Evolutionary conservation across 2,888 invertebrate genomes (phyloP), one percentile per base, ranked within the genome.

Genomic region (Nysson spinosus): DNA sequence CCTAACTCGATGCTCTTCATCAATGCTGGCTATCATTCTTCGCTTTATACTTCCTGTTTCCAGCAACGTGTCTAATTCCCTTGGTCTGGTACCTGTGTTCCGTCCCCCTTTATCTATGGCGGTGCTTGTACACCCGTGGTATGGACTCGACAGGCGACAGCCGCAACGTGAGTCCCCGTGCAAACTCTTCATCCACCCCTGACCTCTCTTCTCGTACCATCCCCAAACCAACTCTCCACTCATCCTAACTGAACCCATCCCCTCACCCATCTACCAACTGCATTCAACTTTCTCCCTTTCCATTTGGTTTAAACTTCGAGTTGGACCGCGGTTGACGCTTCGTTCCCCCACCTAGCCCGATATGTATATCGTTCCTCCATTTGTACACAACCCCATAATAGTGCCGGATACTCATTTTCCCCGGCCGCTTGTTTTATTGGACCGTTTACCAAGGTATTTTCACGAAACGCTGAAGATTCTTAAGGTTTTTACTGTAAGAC

Each of bases 71-170:
- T 42, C 40, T 37, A 35, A 26, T 28, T 20, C 26, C 43, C n/a
- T 30, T 30, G n/a, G n/a, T 30, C 30, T n/a, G 4, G 11, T 11
- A 4, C 11, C 11, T 4, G 7, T 30, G 43, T 17, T 39, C 30
- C 42, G 35, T 42, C 35, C 40, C 47, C 34, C 37, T 43, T 22
- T 28, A 47, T 58, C 42, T 19, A 19, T 28, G 35, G 37, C 40
- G 58, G 56, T 6, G 51, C n/a, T 37, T 63, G 11, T 43, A 58
- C 40, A 56, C 60, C 63, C 46, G 52, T 54, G 56, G 74, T 42
- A 61, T 80, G 79, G 71, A 71, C 55, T 54, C 75, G 80, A 80
- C 80, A 80, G 79, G 50, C 72, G 72, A 75, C 79, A 73, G 68
- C 80, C 78, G 56, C 79, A 80, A 78, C 74, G 73, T 73, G 74